Percentiles rank a stretch among this genome's conserved stretches.
Evolutionary conservation across 2,797 vertebrate genomes (phyloP).

Genomic region (Cossypha dichroa): DNA sequence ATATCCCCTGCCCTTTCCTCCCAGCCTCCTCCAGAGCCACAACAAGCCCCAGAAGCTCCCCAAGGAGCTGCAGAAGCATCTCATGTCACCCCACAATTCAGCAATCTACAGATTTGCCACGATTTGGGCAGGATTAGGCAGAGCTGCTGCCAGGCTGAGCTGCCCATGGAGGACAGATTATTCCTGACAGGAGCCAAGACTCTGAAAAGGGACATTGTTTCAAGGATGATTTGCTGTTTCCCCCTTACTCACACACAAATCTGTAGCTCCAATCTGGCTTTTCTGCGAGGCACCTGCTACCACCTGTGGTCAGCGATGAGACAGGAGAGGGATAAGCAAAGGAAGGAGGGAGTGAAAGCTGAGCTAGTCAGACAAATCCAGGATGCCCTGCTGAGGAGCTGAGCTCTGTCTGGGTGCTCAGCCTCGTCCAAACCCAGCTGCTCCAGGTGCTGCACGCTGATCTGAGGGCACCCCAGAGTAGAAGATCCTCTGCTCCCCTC

Average conservation of each 20-base stretch:
- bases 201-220: conserved; percentile 33
- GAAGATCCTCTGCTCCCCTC: neutral
- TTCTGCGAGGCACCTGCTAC: neutral
- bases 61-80: neutral
- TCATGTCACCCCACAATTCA: neutral
- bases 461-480: neutral
- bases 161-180: neutral
- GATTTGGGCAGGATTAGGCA: neutral
- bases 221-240: neutral
- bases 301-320: accelerated
- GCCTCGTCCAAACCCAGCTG: neutral
- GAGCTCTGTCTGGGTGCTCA: neutral
- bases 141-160: neutral
- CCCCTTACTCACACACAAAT: neutral
- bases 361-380: accelerated
- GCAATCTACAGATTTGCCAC: neutral
- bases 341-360: neutral
- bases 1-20: neutral
- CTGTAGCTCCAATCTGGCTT: neutral
- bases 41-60: neutral
- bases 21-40: neutral
- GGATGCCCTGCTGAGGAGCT: neutral
- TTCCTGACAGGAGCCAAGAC: neutral
- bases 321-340: neutral
- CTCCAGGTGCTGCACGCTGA: neutral